These are phyloP conservation scores for Anolis sagrei DNA, from an alignment of 2,113 vertebrate species.

Conservation along the genomic window DNA sequence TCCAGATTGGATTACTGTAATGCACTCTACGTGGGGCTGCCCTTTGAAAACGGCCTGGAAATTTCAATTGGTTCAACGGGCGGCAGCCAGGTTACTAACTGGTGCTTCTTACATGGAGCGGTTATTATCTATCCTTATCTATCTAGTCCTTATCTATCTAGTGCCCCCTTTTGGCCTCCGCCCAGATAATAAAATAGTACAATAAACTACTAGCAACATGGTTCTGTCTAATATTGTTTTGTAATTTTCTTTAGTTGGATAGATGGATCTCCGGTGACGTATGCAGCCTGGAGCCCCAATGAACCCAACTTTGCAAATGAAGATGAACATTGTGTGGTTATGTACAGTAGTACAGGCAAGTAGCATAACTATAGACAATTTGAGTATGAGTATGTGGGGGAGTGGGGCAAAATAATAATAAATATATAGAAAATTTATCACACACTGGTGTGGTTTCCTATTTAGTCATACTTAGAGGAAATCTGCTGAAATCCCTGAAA, in stretches of 20 bases:
- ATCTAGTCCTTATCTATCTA: no score
- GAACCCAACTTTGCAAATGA: constrained; percentile 98
- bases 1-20: no score
- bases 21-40: no score
- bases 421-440: background rate
- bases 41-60: no score
- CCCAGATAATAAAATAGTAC: no score
- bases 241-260: constrained; percentile 84
- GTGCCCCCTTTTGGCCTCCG: no score
- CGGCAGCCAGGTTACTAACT: no score
- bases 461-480: no score
- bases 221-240: background rate
- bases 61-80: no score
- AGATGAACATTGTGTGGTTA: constrained; percentile 93
- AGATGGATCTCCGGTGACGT: constrained; percentile 86
- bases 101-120: no score
- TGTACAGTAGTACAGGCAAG: constrained; percentile 88
- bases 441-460: background rate
- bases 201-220: background rate
- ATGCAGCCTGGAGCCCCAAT: constrained; percentile 88
- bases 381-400: background rate
- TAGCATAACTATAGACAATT: background rate
- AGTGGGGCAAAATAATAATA: background rate
- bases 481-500: no score
- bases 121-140: no score